Evolutionary conservation across 2,888 invertebrate species (phyloP), one percentile per base, ranked within the genome.

Genomic region (Aethes cnicana): DNA sequence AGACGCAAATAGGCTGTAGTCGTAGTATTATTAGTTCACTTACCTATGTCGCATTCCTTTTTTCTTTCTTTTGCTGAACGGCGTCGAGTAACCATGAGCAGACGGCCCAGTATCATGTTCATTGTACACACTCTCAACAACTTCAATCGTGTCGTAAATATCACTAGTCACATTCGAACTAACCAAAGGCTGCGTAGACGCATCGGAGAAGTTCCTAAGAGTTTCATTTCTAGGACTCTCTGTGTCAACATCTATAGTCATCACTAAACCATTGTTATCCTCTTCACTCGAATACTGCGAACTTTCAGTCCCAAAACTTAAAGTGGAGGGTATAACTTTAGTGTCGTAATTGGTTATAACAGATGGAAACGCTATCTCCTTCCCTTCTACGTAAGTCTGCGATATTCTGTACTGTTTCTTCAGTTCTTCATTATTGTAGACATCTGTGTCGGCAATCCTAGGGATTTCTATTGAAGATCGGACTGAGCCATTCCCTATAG

Each of bases 341-440:
- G 64, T 63, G 4, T 81, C 77, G 8, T 67, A 46, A 37, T 78
- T 77, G 0, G 70, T 69, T 0, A 65, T 63, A 2, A 62, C 58
- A 1, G 64, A 64, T 1, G 81, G 77, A 12, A 87, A 87, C 0
- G 73, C 59, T 1, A 88, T 85, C 64, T 88, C 87, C 55, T 79
- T 86, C 0, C 88, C 88, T 74, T 89, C 89, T 0, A 88, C 86
- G 28, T 86, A 86, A 0, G 81, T 84, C 64, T 88, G 88, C 0
- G 85, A 87, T 53, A 88, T 87, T 43, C 88, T 69, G 50, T 76
- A 85, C 1, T 88, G 84, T 56, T 84, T 86, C 53, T 84, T 87
- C 0, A 86, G 56, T 56, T 89, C 87, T 59, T 88, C 88, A 39
- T 89, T 89, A 0, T 72, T 68, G 54, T 89, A 89, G 0, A 89